Base-by-base conservation (phyloP, 92 coral and sea anemone genomes). In the Parazoanthus darwini region DNA sequence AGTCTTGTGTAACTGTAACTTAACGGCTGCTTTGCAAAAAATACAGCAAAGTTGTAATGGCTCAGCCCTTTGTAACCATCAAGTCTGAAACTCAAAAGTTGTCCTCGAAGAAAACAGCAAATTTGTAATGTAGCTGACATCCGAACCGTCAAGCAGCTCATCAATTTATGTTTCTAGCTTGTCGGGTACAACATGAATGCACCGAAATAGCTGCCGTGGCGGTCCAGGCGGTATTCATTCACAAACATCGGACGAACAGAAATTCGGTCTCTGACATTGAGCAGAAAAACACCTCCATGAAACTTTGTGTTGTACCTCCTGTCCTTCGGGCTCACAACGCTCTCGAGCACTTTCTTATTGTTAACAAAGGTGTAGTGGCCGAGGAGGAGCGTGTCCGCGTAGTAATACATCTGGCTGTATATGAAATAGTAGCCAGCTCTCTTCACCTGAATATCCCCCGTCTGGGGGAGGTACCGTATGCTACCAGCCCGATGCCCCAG, bases 391-490 rank as follows among this genome's bases (percentile, higher is more conserved):
- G 79, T 58, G 66, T 86, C 90, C 14, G 81, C 94, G 75, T 50
- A 89, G 89, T 90, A 91, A 75, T 67, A 91, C 82, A 96, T 88
- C 89, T 96, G 98, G 81, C 98, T 96, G 91, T 96, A 96, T 11
- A 96, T 88, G 95, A 71, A 93, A 90, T 96, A 95, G 82, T 80
- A 89, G 42, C 98, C 98, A 6, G 93, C 90, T 22, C 39, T 91
- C 77, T 79, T 73, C 43, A 93, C 89, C 58, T 67, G 86, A 11
- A 96, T 86, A 68, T 35, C 36, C 26, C 98, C 98, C 6, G 80
- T 43, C 46, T 25, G 3, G 2, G 46, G 8, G 82, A 58, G 37
- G 77, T 88, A 93, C 68, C 1, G 6, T 26, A 90, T 86, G 33
- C 58, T 58, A 35, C 92, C 97, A 2, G 78, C 54, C 23, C 29